Percentiles rank a stretch among this genome's conserved stretches.
Evolutionary conservation across 2,113 vertebrate species (phyloP).

Genomic region (Raja brachyura): DNA sequence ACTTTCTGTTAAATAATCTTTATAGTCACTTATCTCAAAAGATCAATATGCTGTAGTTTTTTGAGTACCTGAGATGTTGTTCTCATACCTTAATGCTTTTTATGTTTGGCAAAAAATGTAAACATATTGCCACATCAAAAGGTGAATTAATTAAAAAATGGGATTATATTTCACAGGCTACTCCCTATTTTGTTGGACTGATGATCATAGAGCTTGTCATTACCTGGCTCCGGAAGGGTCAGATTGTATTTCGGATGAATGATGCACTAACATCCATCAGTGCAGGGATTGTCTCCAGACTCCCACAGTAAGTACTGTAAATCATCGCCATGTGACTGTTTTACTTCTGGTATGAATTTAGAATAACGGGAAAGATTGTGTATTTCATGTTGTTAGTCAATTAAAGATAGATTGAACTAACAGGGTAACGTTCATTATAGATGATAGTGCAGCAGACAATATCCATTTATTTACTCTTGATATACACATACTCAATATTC

Average conservation of each 20-base stretch:
- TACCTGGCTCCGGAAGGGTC: constrained; percentile 60
- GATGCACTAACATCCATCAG: constrained; percentile 73
- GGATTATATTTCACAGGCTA: constrained; percentile 61
- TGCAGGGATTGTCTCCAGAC: constrained; percentile 71
- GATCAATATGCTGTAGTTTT: not conserved
- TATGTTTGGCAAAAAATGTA: not conserved
- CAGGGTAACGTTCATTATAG: not conserved
- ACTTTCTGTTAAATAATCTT: not conserved
- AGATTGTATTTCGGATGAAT: constrained; percentile 55
- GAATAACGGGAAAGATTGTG: not conserved
- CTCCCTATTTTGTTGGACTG: constrained; percentile 73
- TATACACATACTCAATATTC: too few species aligned
- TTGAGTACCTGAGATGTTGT: not conserved
- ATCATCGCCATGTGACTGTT: not conserved
- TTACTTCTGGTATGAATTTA: not conserved
- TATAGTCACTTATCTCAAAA: not conserved
- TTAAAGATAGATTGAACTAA: not conserved
- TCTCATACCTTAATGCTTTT: not conserved
- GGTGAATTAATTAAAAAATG: not conserved
- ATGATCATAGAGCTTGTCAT: constrained; percentile 70
- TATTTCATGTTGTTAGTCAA: not conserved
- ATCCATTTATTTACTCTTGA: not conserved
- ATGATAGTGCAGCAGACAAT: not conserved
- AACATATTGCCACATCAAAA: not conserved
- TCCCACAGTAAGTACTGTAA: constrained; percentile 67